phyloP scores from a whole-genome alignment of 2,888 invertebrate genomes.

The Dicyrtoma fusca region DNA sequence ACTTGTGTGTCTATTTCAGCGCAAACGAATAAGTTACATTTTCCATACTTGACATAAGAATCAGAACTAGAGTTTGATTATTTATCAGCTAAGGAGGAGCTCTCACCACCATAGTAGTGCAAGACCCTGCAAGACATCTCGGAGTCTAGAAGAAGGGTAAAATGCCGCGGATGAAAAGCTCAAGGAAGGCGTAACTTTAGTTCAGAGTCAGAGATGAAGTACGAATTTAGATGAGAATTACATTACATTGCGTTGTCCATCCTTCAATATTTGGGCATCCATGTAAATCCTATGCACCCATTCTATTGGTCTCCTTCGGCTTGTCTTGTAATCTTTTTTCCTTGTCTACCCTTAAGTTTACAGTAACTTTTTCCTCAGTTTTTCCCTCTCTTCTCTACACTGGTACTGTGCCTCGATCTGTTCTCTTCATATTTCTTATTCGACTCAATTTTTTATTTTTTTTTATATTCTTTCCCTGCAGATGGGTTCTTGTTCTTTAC shows the following conservation, averaged over 20 bases:
- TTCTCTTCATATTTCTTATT: neutral
- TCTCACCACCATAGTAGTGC: conserved; percentile 42
- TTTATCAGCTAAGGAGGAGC: conserved; percentile 42
- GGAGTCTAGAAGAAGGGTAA: conserved; percentile 10
- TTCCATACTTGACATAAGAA: too few relatives aligned
- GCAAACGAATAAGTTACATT: too few relatives aligned
- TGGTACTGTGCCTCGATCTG: neutral
- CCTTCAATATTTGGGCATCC: conserved; percentile 13
- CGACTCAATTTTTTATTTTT: too few relatives aligned
- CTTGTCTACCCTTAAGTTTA: neutral
- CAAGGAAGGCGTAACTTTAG: conserved; percentile 15
- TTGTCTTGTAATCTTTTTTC: neutral
- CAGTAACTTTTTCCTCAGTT: neutral
- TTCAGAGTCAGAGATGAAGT: conserved; percentile 21
- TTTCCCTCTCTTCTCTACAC: conserved; percentile 5
- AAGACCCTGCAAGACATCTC: conserved; percentile 37
- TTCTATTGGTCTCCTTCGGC: neutral
- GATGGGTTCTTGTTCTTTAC: too few relatives aligned
- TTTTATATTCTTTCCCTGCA: too few relatives aligned
- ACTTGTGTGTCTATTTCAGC: too few relatives aligned
- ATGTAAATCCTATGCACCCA: neutral
- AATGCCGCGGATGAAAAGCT: conserved; percentile 21
- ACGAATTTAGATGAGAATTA: conserved; percentile 33
- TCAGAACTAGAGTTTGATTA: conserved; percentile 42
- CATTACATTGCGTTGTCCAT: conserved; percentile 10